Evolutionary conservation across 2,113 vertebrate species (phyloP).

Genomic region (Lagenorhynchus albirostris): DNA sequence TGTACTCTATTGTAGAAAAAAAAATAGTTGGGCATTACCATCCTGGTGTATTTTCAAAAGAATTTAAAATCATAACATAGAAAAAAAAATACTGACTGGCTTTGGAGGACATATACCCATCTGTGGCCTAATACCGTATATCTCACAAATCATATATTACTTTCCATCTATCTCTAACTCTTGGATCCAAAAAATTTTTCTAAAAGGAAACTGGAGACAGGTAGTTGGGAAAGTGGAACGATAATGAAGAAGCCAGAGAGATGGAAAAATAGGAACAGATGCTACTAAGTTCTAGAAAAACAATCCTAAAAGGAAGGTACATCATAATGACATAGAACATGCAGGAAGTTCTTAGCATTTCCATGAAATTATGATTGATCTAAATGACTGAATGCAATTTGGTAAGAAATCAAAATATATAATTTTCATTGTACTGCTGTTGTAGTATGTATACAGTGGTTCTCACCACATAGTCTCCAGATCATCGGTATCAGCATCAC

Average conservation of each 20-base stretch:
- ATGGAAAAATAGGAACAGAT: neutral
- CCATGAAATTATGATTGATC: neutral
- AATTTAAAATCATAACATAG: neutral
- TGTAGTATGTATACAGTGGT: neutral
- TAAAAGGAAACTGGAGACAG: neutral
- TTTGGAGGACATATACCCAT: neutral
- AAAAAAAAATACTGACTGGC: neutral
- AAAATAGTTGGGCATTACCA: neutral
- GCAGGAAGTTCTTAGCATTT: neutral
- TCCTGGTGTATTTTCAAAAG: neutral
- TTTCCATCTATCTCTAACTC: neutral
- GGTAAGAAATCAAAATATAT: neutral
- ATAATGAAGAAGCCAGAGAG: neutral
- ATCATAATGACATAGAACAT: neutral
- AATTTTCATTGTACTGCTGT: neutral
- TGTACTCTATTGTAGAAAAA: neutral
- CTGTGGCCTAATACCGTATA: neutral
- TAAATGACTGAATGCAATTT: neutral
- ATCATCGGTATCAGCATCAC: neutral
- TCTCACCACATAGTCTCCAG: neutral
- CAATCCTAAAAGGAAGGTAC: neutral
- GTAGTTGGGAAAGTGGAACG: neutral
- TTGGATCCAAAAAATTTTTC: neutral
- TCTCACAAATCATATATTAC: neutral
- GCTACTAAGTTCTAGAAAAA: neutral